These are phyloP conservation scores for Hexactinellida sp. DNA, from an alignment of 37 sponge, comb jelly and placozoan genomes.

Conservation along the genomic window DNA sequence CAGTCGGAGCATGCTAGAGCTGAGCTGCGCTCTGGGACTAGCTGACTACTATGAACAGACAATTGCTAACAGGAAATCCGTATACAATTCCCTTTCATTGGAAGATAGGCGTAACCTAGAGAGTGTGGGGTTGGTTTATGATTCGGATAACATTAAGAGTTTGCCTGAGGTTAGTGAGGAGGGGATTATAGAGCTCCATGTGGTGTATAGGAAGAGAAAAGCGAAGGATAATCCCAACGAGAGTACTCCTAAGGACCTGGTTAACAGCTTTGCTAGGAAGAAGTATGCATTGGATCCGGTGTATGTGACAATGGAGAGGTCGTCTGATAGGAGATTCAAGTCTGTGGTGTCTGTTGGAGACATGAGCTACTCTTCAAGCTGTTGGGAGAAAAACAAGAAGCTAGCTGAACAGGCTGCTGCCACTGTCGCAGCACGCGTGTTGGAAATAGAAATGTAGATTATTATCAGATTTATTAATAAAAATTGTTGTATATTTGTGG, in stretches of 20 bases:
- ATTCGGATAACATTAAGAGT: conserved; percentile 13
- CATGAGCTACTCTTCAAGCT: conserved; percentile 46
- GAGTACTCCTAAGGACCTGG: conserved; percentile 20
- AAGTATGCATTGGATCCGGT: neutral
- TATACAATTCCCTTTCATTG: neutral
- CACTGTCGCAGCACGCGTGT: conserved; percentile 34
- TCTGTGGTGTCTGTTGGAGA: conserved; percentile 37
- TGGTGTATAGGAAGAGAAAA: conserved; percentile 34
- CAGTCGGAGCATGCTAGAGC: neutral
- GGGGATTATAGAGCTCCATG: conserved; percentile 36
- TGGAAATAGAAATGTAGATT: conserved; percentile 16
- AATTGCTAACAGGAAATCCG: neutral
- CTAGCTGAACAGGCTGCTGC: conserved; percentile 75
- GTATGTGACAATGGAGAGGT: neutral
- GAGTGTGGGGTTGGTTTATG: neutral
- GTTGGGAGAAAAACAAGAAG: conserved; percentile 62
- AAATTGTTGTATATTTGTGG: too few species aligned
- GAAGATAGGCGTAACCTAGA: neutral
- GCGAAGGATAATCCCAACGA: neutral
- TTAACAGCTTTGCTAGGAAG: conserved; percentile 16
- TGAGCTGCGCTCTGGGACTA: neutral
- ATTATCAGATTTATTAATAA: too few species aligned
- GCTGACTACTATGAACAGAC: neutral
- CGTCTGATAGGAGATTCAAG: conserved; percentile 47
- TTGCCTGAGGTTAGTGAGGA: conserved; percentile 53